These are phyloP conservation scores for Chelonus insularis DNA, from an alignment of 1,140 invertebrate species.

Conservation along the genomic window DNA sequence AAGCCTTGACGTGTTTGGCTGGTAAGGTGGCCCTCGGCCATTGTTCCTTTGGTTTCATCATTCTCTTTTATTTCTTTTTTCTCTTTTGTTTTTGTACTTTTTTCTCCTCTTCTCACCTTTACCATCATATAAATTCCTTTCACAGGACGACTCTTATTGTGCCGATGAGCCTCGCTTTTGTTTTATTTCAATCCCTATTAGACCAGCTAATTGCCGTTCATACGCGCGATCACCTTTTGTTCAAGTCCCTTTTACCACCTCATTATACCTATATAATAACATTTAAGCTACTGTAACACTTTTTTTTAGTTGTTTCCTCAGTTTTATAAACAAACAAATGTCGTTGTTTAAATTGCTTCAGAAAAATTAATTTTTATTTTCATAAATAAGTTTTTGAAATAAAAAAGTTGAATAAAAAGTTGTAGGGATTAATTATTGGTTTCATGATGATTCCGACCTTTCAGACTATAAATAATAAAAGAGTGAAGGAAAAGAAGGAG, in stretches of 20 bases:
- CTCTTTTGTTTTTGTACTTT: slow-evolving; percentile 14
- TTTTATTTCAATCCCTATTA: slow-evolving; percentile 58
- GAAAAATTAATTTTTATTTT: too few species aligned
- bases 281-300: too few species aligned
- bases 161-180: slow-evolving; percentile 49
- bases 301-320: too few species aligned
- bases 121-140: slow-evolving; percentile 14
- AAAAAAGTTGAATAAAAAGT: too few species aligned
- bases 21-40: slow-evolving; percentile 31
- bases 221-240: slow-evolving; percentile 58
- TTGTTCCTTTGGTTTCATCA: slow-evolving; percentile 40
- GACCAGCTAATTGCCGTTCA: slow-evolving; percentile 58
- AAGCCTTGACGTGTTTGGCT: slow-evolving; percentile 33
- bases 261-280: slow-evolving; percentile 9
- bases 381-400: too few species aligned
- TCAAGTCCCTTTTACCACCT: slow-evolving; percentile 42
- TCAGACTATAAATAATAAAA: background rate
- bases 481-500: background rate
- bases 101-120: slow-evolving; percentile 24
- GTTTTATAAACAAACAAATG: too few species aligned
- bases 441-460: slow-evolving; percentile 31
- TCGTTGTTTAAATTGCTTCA: too few species aligned
- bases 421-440: slow-evolving; percentile 31
- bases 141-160: slow-evolving; percentile 42
- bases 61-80: slow-evolving; percentile 22